Conservation (phyloP, 2,113 vertebrate species). For the Sylvietta virens region DNA sequence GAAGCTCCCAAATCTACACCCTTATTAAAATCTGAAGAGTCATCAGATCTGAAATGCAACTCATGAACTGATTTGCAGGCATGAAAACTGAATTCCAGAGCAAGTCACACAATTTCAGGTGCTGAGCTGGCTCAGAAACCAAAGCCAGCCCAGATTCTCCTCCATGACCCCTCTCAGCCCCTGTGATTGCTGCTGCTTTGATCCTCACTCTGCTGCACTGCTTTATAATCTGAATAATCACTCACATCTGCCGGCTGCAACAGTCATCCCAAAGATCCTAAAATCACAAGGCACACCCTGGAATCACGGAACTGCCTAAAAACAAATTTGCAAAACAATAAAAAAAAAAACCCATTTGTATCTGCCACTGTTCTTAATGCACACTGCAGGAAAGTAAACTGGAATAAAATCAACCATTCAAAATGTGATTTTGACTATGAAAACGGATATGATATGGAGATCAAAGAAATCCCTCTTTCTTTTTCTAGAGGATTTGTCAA, state of each 20-base stretch:
- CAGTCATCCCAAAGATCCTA: background rate
- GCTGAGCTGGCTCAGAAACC: background rate
- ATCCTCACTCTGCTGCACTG: background rate
- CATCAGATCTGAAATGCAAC: background rate
- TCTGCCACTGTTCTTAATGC: background rate
- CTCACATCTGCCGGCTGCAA: background rate
- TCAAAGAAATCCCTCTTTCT: background rate
- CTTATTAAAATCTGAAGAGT: background rate
- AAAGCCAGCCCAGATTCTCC: background rate
- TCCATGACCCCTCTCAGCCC: background rate
- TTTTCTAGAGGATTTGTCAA: background rate
- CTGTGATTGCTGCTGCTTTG: background rate
- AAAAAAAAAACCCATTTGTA: background rate
- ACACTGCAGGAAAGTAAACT: background rate
- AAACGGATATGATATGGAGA: background rate
- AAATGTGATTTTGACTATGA: background rate
- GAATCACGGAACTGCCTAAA: background rate
- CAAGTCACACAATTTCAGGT: background rate
- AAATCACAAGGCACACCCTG: background rate
- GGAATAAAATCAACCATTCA: background rate
- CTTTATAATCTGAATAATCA: background rate
- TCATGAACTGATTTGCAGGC: background rate
- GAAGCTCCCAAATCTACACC: background rate
- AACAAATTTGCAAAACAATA: background rate
- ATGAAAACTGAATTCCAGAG: background rate